phyloP scores from a whole-genome alignment of 2,888 invertebrate genomes.

The Beris morrisii region DNA sequence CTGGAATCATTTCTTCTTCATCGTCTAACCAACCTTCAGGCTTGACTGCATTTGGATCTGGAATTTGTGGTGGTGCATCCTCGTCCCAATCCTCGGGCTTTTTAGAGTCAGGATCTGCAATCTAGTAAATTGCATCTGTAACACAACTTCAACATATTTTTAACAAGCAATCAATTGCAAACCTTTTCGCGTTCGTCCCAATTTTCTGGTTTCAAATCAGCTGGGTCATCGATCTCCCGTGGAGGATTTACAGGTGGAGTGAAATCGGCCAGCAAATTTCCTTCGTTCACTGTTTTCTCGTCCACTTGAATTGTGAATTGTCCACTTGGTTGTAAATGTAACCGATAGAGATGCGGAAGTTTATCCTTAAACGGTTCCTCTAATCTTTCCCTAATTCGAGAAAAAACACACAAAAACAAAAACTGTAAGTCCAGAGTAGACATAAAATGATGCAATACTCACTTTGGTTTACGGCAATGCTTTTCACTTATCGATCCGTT shows the following conservation, averaged over 20 bases:
- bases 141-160: not conserved
- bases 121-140: conserved; percentile 54
- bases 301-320: conserved; percentile 81
- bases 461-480: conserved; percentile 90
- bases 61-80: conserved; percentile 84
- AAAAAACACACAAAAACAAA: conserved; percentile 25
- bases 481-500: conserved; percentile 92
- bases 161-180: not conserved
- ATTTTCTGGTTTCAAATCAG: conserved; percentile 80
- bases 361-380: conserved; percentile 91
- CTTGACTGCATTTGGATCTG: conserved; percentile 79
- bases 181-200: conserved; percentile 94
- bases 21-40: conserved; percentile 93
- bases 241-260: conserved; percentile 94
- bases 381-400: conserved; percentile 62
- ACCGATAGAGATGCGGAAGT: conserved; percentile 83
- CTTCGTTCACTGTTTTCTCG: conserved; percentile 79
- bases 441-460: conserved; percentile 44
- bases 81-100: conserved; percentile 99
- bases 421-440: not conserved
- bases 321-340: conserved; percentile 78
- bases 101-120: conserved; percentile 81
- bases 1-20: conserved; percentile 79
- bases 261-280: conserved; percentile 86
- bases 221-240: conserved; percentile 89